phyloP scores from a whole-genome alignment of 64 coral and sea anemone species.

The Porites lutea region DNA sequence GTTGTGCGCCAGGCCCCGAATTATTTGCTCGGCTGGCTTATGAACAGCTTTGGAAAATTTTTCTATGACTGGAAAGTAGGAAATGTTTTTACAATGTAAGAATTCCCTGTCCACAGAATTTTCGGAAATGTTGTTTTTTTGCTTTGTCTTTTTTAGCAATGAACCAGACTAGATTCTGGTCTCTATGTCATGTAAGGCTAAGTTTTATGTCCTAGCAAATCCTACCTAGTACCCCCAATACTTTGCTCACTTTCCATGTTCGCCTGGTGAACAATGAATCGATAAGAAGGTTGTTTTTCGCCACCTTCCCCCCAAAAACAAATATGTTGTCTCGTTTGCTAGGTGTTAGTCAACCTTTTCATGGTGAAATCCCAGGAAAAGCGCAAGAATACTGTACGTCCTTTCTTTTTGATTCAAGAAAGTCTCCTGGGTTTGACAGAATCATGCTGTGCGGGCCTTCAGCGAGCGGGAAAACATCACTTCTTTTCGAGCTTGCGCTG shows the following conservation, averaged over 20 bases:
- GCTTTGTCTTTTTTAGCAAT: no score
- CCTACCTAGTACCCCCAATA: constrained; percentile 11
- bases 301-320: neutral
- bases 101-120: no score
- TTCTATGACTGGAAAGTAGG: no score
- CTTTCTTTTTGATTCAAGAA: constrained; percentile 49
- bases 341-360: neutral
- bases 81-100: no score
- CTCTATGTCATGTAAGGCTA: no score
- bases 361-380: neutral
- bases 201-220: neutral
- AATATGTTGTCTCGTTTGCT: constrained; percentile 64
- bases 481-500: constrained; percentile 79
- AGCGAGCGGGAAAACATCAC: constrained; percentile 72
- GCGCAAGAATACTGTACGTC: neutral
- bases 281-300: neutral
- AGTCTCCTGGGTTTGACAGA: constrained; percentile 22
- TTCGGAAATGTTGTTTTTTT: no score
- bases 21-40: neutral
- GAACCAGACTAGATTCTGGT: no score
- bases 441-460: constrained; percentile 52
- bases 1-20: neutral
- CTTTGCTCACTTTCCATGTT: neutral
- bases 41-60: neutral
- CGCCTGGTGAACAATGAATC: constrained; percentile 38